Evolutionary conservation across 1,140 invertebrate species (phyloP), one percentile per base, ranked within the genome.

Genomic region (Ditylenchus dipsaci): DNA sequence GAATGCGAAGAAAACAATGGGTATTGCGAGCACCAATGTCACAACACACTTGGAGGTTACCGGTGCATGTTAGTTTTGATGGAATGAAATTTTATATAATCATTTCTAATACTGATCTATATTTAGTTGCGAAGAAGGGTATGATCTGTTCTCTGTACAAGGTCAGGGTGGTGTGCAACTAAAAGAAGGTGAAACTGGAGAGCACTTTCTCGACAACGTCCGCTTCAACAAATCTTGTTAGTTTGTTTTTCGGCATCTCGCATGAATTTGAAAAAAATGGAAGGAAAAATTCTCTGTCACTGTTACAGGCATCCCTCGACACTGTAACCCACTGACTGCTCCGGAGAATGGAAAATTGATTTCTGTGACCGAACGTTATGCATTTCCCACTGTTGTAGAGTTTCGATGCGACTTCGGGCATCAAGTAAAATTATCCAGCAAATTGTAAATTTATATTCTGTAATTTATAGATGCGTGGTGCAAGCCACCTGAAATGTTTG

Each of bases 401-500:
- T 97, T 96, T 87, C 90, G 92, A 80, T 97, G 95, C 84, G 88
- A 94, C 76, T 95, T 96, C 84, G 95, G 94, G 15, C 95, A 92
- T 82, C 68, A 79, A 60, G 47, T 76, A 65, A 70, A 29, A 7
- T 63, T 65, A 38, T 60, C 15, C 3, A 5, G 15, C 63, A n/a
- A 23, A 61, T 19, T 38, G 3, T 65, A 58, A n/a, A 3, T 26
- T 65, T 13, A 38, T 65, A 65, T 5, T 56, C n/a, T 29, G 3
- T 65, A 29, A 61, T 19, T 53, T 65, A 5, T 95, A 65, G 63
- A 71, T 71, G 70, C 88, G 89, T 72, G 93, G 93, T 59, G 88
- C 89, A 57, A 87, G 90, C 1, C 88, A 89, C 27, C 85, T 97
- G 1, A 85, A 91, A 47, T 97, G 95, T 84, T 90, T 90, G 5